Base-by-base conservation (phyloP, 2,113 vertebrate genomes). In the Neoarius graeffei region DNA sequence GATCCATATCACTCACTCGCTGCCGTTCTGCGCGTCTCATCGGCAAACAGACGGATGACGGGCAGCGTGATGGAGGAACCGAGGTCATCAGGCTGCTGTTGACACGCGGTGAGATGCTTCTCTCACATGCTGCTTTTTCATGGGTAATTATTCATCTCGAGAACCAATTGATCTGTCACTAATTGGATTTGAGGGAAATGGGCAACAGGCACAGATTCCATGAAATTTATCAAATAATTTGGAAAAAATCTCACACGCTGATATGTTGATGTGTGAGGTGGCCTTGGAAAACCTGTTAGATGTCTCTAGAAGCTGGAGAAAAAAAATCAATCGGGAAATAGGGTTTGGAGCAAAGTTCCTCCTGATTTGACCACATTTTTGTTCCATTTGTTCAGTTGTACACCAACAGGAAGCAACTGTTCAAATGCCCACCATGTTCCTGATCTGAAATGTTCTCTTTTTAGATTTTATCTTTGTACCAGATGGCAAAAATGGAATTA, bases 1-100 rank as follows among this genome's bases (percentile, higher is more conserved):
- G 84, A 88, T 88, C 84, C 88, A 81, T 89, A 86, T 83, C 56
- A 87, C 10, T 88, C 71, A 73, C 83, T 71, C 62, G 71, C 77
- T 74, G 60, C 66, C 27, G 81, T 82, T 81, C 84, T 73, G 54
- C n/a, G 79, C 84, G 52, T 84, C 87, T 59, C 73, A 25, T 56
- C 7, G 0, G 7, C 23, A 77, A 69, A 87, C 62, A 62, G 56
- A 87, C 81, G 74, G 54, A 88, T 87, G 74, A 74, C 5, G 27
- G 59, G 17, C 50, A 10, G 71, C 2, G 56, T 86, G 86, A 74
- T 76, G 76, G 73, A 86, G 82, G 84, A 73, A 50, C 17, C 42
- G 82, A 88, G 69, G 84, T 81, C 42, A 74, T 84, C 83, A 66
- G 50, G 67, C 23, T 27, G 9, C 15, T 67, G 67, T 87, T 30